Conservation (phyloP, 1,140 invertebrate species). For the Ephestia elutella region DNA sequence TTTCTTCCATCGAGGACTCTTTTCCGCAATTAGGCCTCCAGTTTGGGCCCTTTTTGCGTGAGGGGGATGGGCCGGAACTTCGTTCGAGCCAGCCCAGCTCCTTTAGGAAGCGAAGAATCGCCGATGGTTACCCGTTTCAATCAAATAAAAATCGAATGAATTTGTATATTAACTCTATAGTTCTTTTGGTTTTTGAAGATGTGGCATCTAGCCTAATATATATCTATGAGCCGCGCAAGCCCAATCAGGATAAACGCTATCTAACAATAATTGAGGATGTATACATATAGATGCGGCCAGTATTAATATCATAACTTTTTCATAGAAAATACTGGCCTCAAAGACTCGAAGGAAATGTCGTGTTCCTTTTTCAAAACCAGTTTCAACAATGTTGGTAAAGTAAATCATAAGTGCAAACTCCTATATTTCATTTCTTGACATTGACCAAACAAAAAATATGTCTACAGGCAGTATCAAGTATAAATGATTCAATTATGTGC, state of each 20-base stretch:
- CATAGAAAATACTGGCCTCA: constrained; percentile 17
- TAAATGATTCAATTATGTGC: not conserved
- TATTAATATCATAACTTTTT: constrained; percentile 26
- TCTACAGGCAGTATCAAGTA: not conserved
- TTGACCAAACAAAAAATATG: not conserved
- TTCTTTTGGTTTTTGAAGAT: no score
- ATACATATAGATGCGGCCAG: constrained; percentile 28
- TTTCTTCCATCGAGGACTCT: no score
- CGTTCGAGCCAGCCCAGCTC: no score
- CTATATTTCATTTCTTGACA: not conserved
- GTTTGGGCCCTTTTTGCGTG: no score
- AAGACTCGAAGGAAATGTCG: constrained; percentile 4
- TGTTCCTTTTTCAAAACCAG: not conserved
- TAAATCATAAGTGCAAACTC: not conserved
- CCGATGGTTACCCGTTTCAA: no score
- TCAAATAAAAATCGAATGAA: no score
- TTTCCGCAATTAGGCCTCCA: no score
- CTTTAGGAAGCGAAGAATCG: no score
- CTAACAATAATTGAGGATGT: constrained; percentile 41
- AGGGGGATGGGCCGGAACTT: no score
- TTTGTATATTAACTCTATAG: no score
- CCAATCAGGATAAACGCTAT: constrained; percentile 37
- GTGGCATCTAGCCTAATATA: no score
- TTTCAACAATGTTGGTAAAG: not conserved
- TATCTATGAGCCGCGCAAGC: not conserved